These are phyloP conservation scores for Conchocele bisecta DNA, from an alignment of 2,888 invertebrate genomes.

Conservation along the genomic window DNA sequence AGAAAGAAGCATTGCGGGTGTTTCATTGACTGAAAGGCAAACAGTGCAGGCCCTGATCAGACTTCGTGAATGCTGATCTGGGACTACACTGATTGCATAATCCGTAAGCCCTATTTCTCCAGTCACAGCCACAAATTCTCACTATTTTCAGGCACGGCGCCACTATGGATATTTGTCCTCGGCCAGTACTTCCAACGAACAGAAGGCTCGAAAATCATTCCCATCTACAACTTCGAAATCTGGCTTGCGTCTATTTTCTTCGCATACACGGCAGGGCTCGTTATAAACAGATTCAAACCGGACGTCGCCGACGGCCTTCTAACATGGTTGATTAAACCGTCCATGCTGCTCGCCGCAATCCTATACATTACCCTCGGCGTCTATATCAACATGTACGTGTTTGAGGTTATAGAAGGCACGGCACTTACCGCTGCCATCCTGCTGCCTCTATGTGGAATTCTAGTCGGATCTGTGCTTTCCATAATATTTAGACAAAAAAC, in stretches of 20 bases:
- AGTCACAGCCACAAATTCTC: too few species aligned
- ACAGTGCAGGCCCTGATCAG: too few species aligned
- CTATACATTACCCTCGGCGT: conserved; percentile 81
- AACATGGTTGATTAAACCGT: conserved; percentile 81
- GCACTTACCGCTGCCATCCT: conserved; percentile 72
- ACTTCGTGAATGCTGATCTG: too few species aligned
- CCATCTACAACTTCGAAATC: conserved; percentile 75
- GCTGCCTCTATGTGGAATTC: conserved; percentile 73
- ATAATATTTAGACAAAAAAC: conserved; percentile 73
- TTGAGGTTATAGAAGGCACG: conserved; percentile 72
- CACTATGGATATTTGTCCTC: conserved; percentile 77
- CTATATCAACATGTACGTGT: conserved; percentile 82
- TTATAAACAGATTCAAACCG: conserved; percentile 74
- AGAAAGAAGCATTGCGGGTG: not conserved
- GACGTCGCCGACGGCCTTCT: conserved; percentile 77
- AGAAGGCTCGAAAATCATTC: conserved; percentile 68
- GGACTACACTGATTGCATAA: too few species aligned
- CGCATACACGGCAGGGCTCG: conserved; percentile 76
- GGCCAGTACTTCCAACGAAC: conserved; percentile 74
- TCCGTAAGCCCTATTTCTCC: too few species aligned
- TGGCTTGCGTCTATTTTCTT: conserved; percentile 79
- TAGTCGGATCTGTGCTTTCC: conserved; percentile 71
- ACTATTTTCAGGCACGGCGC: conserved; percentile 75
- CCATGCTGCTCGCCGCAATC: conserved; percentile 79
- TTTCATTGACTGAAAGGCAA: too few species aligned